Percentiles rank a stretch among this genome's conserved stretches.
Conservation (phyloP, 2,888 invertebrate genomes). For the Drosophila ezoana region DNA sequence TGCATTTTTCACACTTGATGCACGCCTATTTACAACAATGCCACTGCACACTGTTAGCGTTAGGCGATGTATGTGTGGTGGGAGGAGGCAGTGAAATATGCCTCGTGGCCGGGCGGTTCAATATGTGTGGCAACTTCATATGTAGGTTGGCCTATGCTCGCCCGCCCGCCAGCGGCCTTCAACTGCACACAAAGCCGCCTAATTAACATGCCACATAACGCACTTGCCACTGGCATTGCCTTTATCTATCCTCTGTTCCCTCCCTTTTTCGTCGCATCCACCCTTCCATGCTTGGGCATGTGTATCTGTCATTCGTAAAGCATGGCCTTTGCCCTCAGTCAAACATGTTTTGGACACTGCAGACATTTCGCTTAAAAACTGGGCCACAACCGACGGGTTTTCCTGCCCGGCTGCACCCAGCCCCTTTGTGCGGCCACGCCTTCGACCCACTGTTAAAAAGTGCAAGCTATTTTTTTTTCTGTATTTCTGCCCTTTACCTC, state of each 20-base stretch:
- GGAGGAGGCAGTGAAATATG: conserved; percentile 12
- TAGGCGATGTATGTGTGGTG: no score
- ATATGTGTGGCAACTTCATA: not conserved
- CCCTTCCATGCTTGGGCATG: not conserved
- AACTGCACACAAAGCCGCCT: conserved; percentile 60
- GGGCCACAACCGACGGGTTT: conserved; percentile 17
- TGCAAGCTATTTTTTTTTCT: conserved; percentile 32
- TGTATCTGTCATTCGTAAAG: conserved; percentile 47
- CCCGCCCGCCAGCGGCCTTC: conserved; percentile 35
- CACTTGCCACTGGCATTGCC: conserved; percentile 24
- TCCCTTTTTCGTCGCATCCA: not conserved
- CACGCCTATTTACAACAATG: conserved; percentile 22
- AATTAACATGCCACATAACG: conserved; percentile 64
- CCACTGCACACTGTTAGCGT: no score
- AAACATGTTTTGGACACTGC: conserved; percentile 47
- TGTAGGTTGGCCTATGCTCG: conserved; percentile 2
- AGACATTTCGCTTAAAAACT: conserved; percentile 42
- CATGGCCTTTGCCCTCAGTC: conserved; percentile 34
- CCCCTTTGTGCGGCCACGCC: conserved; percentile 9
- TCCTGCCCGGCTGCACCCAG: not conserved
- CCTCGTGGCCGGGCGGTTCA: not conserved
- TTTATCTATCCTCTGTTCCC: conserved; percentile 11
- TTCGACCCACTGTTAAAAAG: conserved; percentile 24
- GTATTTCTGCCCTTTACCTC: conserved; percentile 6
- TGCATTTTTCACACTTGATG: conserved; percentile 32